Percentiles rank a stretch among this genome's conserved stretches.
These are phyloP conservation scores for Cyprinodon variegatus DNA, from an alignment of 2,113 vertebrate species.

Conservation along the genomic window DNA sequence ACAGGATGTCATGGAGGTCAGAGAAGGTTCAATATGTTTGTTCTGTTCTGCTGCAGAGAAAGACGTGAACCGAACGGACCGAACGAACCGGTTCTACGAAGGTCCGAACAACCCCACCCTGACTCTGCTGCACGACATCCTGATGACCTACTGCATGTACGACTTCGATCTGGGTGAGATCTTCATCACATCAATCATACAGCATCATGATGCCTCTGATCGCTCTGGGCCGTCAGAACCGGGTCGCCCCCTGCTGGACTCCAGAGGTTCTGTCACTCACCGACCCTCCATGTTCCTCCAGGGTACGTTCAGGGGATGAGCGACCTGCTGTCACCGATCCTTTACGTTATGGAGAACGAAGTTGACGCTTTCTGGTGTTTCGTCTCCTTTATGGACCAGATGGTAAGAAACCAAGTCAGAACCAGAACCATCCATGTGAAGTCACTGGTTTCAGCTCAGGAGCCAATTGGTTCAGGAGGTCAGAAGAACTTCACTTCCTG, in stretches of 20 bases:
- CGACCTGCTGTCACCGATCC: constrained; percentile 93
- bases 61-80: constrained; percentile 96
- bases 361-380: constrained; percentile 99
- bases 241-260: background rate
- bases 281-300: constrained; percentile 47
- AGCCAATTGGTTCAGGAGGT: no score
- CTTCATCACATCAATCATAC: background rate
- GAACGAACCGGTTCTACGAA: constrained; percentile 96
- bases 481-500: no score
- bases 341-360: constrained; percentile 97
- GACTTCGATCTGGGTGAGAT: constrained; percentile 96
- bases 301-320: constrained; percentile 99
- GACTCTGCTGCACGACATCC: constrained; percentile 94
- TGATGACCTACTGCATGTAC: constrained; percentile 99
- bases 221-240: background rate
- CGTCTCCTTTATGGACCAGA: constrained; percentile 94
- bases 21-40: background rate
- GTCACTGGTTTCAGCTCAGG: no score
- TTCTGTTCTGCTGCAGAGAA: constrained; percentile 82
- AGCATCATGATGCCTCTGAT: background rate
- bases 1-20: no score
- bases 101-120: constrained; percentile 93
- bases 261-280: background rate
- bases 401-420: constrained; percentile 83
- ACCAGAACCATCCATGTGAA: background rate